A percentile compares a stretch with the other conserved stretches of the same genome.
Conservation (phyloP, 23 tunicate species). For the Halocynthia aurantium region DNA sequence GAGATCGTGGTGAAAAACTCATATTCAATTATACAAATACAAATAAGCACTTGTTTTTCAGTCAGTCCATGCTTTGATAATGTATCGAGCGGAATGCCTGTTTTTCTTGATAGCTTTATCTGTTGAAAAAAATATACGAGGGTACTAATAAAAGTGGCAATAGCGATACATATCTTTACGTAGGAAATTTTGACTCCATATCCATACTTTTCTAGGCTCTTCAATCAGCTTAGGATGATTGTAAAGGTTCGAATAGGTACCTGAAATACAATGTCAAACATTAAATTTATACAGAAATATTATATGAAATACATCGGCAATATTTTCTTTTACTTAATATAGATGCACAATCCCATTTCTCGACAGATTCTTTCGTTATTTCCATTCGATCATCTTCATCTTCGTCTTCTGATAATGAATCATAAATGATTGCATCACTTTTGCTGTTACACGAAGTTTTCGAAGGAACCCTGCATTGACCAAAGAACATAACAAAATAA, state of each 20-base stretch:
- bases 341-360: slow-evolving; percentile 83
- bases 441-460: too few species aligned
- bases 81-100: slow-evolving; percentile 57
- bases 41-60: slow-evolving; percentile 40
- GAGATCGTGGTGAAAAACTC: too few species aligned
- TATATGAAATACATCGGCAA: neutral
- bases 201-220: slow-evolving; percentile 34
- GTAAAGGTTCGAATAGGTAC: slow-evolving; percentile 75
- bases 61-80: slow-evolving; percentile 31
- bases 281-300: slow-evolving; percentile 1
- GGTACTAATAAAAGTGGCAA: neutral
- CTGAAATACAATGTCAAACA: slow-evolving; percentile 12
- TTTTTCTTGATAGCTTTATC: slow-evolving; percentile 43
- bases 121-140: slow-evolving; percentile 21
- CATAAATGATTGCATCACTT: neutral
- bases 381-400: slow-evolving; percentile 38
- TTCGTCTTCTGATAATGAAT: slow-evolving; percentile 1
- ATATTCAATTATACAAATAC: too few species aligned
- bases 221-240: slow-evolving; percentile 74
- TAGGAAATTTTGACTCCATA: neutral
- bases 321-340: slow-evolving; percentile 32
- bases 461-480: too few species aligned
- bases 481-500: too few species aligned
- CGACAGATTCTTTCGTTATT: slow-evolving; percentile 23
- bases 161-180: neutral